Percentiles rank a stretch among this genome's conserved stretches.
These are phyloP conservation scores for Urophycis tenuis DNA, from an alignment of 2,797 vertebrate genomes.

Conservation along the genomic window DNA sequence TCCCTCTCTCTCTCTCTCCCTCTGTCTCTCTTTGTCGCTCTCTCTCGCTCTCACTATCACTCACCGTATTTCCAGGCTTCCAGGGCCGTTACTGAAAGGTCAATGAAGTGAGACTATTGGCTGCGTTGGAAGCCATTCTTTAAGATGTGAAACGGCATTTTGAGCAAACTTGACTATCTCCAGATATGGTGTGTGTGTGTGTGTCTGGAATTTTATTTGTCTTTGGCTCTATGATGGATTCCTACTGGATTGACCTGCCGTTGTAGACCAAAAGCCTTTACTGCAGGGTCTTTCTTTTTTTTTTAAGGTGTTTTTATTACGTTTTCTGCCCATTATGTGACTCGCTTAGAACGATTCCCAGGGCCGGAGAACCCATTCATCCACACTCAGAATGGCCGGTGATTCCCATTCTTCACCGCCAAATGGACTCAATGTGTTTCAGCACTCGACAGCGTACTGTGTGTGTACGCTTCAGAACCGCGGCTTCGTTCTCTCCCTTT, in stretches of 20 bases:
- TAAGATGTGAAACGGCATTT: slow-evolving; percentile 40
- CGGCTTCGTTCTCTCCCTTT: not conserved
- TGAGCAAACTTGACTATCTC: slow-evolving; percentile 30
- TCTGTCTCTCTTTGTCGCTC: not conserved
- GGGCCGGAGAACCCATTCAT: not conserved
- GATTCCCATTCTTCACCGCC: not conserved
- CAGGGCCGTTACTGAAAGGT: slow-evolving; percentile 28
- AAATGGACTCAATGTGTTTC: not conserved
- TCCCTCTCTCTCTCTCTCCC: not conserved
- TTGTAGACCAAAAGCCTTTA: slow-evolving; percentile 5
- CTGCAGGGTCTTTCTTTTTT: slow-evolving; percentile 1
- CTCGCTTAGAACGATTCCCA: not conserved
- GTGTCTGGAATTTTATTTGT: slow-evolving; percentile 44
- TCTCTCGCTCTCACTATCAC: too few species aligned
- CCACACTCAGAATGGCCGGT: not conserved
- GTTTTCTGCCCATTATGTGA: not conserved
- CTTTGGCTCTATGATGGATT: slow-evolving; percentile 9
- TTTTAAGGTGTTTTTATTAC: not conserved
- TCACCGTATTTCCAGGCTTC: not conserved
- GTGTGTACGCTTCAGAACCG: not conserved
- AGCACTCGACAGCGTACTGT: not conserved
- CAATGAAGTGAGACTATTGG: slow-evolving; percentile 55
- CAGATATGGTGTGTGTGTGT: slow-evolving; percentile 20
- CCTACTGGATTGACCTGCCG: not conserved
- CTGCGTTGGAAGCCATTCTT: slow-evolving; percentile 37